Evolutionary conservation across 1,140 invertebrate genomes (phyloP), one percentile per base, ranked within the genome.

Genomic region (Drosophila aff.): DNA sequence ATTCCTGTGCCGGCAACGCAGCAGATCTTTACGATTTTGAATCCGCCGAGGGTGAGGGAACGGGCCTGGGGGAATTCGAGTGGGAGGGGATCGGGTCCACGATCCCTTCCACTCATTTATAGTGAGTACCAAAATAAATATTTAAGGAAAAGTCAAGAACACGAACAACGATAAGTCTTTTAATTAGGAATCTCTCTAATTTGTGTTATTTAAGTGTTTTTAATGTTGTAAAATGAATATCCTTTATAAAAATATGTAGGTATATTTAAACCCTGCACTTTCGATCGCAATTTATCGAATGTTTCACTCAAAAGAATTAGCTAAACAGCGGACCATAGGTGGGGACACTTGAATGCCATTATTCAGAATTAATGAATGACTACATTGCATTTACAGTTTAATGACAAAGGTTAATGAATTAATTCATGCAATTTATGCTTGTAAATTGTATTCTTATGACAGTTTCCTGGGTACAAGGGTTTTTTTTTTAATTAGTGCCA

Each of bases 11-110:
- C 59, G 50, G 79, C 66, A 71, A 90, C 86, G 85, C 85, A 90
- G 85, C 66, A 85, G 86, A 90, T 90, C 86, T 90, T 90, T 76
- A 91, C 86, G 82, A 90, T 90, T 84, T 79, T 69, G 75, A 76
- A 79, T 85, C 82, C 84, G 60, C 59, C 53, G 36, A 26, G 23
- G 46, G 47, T 43, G 21, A 40, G 38, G 21, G 4, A 43, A 26
- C 7, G 40, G 23, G 41, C 21, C 33, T 36, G 41, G 47, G 52
- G 73, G 47, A 46, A 58, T 59, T 28, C 18, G 36, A 68, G 75
- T 69, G 78, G 46, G 46, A 65, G 31, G n/a, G 28, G 16, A 46
- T 62, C 59, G 44, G 52, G 46, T 15, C 77, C 77, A 40, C 69
- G 69, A 65, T 63, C 28, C 69, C 50, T 47, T 73, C 26, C 62